phyloP scores from a whole-genome alignment of 2,113 vertebrate genomes.

The Hippocampus barbouri region DNA sequence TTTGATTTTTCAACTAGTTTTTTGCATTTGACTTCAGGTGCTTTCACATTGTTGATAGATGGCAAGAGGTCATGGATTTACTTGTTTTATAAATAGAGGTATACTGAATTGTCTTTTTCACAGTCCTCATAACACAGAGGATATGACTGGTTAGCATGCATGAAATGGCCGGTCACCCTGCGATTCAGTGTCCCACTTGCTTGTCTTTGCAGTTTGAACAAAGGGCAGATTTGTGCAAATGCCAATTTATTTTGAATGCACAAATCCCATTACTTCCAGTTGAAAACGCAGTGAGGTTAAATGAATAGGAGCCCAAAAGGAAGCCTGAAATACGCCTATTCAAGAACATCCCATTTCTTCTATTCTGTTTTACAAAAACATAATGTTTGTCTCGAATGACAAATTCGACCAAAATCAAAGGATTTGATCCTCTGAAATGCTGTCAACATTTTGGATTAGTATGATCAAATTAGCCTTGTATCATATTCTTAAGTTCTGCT shows the following conservation, averaged over 20 bases:
- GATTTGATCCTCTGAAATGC: conserved; percentile 58
- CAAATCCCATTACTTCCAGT: conserved; percentile 73
- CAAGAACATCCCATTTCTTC: conserved; percentile 57
- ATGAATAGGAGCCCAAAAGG: conserved; percentile 60
- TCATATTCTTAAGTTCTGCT: conserved; percentile 34
- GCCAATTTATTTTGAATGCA: conserved; percentile 70
- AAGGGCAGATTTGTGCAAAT: conserved; percentile 77
- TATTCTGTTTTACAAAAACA: conserved; percentile 60
- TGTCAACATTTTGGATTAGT: conserved; percentile 57
- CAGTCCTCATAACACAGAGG: conserved; percentile 24
- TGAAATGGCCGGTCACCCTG: conserved; percentile 50
- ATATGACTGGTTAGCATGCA: conserved; percentile 57
- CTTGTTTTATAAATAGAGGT: neutral
- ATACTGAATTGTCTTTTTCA: conserved; percentile 25
- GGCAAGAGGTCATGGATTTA: neutral
- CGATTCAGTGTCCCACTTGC: conserved; percentile 58
- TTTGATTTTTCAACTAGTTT: neutral
- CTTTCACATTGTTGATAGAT: neutral
- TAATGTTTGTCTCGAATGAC: conserved; percentile 71
- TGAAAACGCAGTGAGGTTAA: conserved; percentile 67
- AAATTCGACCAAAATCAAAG: conserved; percentile 58
- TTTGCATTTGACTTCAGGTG: neutral
- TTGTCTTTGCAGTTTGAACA: conserved; percentile 68
- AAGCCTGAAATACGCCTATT: conserved; percentile 59
- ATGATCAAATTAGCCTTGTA: conserved; percentile 55